These are phyloP conservation scores for Melospiza melodia DNA, from an alignment of 2,113 vertebrate species.

Conservation along the genomic window DNA sequence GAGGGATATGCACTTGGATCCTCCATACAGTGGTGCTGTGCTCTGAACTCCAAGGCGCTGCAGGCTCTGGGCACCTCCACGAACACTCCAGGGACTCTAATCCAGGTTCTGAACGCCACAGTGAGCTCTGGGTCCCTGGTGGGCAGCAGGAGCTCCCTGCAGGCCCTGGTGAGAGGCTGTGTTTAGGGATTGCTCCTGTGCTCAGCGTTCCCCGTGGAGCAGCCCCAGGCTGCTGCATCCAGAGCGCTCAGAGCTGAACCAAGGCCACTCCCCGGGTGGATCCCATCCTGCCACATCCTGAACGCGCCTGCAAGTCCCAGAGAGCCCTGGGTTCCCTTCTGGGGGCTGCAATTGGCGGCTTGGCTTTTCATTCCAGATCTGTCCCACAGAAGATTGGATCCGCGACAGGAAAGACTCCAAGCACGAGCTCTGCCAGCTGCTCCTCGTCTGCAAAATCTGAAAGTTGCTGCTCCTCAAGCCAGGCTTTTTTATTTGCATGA, in stretches of 20 bases:
- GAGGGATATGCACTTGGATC: not conserved
- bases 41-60: not conserved
- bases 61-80: not conserved
- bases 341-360: not conserved
- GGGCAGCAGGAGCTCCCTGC: not conserved
- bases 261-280: rapidly evolving
- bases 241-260: not conserved
- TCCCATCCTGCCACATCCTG: not conserved
- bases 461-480: conserved; percentile 17
- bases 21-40: rapidly evolving
- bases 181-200: not conserved
- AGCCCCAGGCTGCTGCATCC: not conserved
- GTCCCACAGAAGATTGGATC: not conserved
- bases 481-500: not conserved
- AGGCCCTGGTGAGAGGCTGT: not conserved
- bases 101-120: not conserved
- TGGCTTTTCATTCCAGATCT: not conserved
- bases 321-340: not conserved
- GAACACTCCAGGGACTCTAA: not conserved
- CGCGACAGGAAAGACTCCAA: not conserved
- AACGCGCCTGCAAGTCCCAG: not conserved
- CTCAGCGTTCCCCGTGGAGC: not conserved
- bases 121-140: not conserved
- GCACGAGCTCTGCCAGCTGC: conserved; percentile 13
- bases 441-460: not conserved